These are phyloP conservation scores for Monomorium pharaonis DNA, from an alignment of 1,140 invertebrate genomes.

Conservation along the genomic window DNA sequence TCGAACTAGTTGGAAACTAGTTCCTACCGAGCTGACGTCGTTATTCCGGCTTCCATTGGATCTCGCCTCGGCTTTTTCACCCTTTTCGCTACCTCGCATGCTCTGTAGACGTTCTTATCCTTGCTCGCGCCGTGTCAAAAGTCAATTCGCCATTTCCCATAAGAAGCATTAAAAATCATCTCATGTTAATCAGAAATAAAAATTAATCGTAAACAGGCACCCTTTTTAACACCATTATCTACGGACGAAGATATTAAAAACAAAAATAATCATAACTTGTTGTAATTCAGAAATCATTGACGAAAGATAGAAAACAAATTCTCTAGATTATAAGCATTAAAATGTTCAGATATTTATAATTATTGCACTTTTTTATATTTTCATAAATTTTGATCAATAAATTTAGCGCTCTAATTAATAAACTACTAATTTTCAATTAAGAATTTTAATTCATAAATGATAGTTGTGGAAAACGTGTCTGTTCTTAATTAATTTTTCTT, in stretches of 20 bases:
- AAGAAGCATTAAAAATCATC: neutral
- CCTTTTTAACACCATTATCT: neutral
- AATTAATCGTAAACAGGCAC: neutral
- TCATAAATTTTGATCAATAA: neutral
- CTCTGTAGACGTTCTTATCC: neutral
- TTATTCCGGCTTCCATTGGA: slow-evolving; percentile 55
- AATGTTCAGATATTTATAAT: neutral
- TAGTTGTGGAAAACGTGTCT: neutral
- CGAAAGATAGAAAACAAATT: neutral
- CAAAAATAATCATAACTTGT: neutral
- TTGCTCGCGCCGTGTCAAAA: neutral
- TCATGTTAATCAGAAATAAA: neutral
- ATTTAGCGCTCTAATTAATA: no score
- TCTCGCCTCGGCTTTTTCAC: slow-evolving; percentile 40
- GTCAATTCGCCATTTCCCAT: slow-evolving; percentile 17
- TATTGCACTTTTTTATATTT: neutral
- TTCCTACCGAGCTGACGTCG: slow-evolving; percentile 63
- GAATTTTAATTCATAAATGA: neutral
- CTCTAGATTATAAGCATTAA: neutral
- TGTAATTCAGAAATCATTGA: neutral
- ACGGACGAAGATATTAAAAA: neutral
- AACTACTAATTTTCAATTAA: neutral
- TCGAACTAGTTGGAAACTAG: slow-evolving; percentile 67
- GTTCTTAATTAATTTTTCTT: neutral
- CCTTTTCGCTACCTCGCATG: slow-evolving; percentile 12